A percentile compares a stretch with the other conserved stretches of the same genome.
Conservation (phyloP, 2,113 vertebrate genomes). For the Procavia capensis region DNA sequence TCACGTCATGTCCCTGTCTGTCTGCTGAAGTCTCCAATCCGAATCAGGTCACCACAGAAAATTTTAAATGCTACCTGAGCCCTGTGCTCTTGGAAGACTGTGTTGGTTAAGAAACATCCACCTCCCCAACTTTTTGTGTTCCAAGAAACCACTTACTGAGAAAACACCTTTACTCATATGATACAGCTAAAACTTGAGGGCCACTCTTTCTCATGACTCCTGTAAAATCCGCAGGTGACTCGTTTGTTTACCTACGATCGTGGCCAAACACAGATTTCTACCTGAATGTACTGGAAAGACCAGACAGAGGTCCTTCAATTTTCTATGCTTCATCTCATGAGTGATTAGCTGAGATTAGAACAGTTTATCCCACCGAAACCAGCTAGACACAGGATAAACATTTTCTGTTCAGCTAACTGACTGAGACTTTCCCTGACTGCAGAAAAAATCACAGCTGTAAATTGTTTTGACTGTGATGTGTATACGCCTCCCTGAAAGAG, state of each 20-base stretch:
- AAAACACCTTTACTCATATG: neutral
- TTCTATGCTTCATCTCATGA: constrained; percentile 62
- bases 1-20: neutral
- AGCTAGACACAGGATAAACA: constrained; percentile 25
- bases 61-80: neutral
- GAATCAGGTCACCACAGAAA: neutral
- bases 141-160: neutral
- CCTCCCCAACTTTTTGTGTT: neutral
- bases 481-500: neutral
- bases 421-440: neutral
- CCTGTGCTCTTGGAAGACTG: neutral
- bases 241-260: constrained; percentile 22
- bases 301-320: constrained; percentile 20
- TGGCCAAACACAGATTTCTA: constrained; percentile 36
- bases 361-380: constrained; percentile 26
- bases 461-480: neutral
- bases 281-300: constrained; percentile 24
- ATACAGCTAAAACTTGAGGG: neutral
- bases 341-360: constrained; percentile 65
- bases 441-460: neutral
- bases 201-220: constrained; percentile 4
- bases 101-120: neutral
- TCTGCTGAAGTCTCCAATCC: neutral
- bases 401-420: constrained; percentile 59
- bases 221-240: neutral